Percentiles rank a stretch among this genome's conserved stretches.
Evolutionary conservation across 2,797 vertebrate genomes (phyloP).

Genomic region (Calcarius lapponicus): DNA sequence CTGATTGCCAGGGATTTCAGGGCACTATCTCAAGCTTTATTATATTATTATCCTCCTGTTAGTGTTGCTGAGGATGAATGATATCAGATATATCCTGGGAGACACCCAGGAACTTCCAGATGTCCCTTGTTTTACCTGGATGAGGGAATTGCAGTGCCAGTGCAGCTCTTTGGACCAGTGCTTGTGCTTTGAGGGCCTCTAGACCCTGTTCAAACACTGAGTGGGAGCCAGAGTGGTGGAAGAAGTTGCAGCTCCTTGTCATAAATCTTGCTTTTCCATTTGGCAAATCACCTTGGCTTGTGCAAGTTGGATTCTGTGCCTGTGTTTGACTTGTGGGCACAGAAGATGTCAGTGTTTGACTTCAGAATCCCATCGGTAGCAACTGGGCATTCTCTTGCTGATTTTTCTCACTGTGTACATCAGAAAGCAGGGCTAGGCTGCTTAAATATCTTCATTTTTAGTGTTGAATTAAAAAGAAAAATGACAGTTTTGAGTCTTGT

Average conservation of each 20-base stretch:
- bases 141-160: neutral
- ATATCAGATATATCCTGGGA: neutral
- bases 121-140: neutral
- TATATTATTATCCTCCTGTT: neutral
- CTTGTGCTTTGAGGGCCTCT: neutral
- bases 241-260: neutral
- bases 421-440: neutral
- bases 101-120: neutral
- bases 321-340: neutral
- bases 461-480: neutral
- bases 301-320: neutral
- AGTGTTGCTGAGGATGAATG: neutral
- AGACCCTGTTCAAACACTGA: neutral
- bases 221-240: neutral
- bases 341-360: neutral
- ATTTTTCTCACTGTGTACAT: neutral
- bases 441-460: neutral
- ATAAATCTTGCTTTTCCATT: neutral
- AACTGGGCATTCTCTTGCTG: neutral
- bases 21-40: neutral
- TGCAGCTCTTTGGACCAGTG: neutral
- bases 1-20: neutral
- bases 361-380: neutral
- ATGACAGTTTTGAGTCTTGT: neutral
- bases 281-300: neutral